These are phyloP conservation scores for Mormoops blainvillei DNA, from an alignment of 2,113 vertebrate genomes.

Conservation along the genomic window DNA sequence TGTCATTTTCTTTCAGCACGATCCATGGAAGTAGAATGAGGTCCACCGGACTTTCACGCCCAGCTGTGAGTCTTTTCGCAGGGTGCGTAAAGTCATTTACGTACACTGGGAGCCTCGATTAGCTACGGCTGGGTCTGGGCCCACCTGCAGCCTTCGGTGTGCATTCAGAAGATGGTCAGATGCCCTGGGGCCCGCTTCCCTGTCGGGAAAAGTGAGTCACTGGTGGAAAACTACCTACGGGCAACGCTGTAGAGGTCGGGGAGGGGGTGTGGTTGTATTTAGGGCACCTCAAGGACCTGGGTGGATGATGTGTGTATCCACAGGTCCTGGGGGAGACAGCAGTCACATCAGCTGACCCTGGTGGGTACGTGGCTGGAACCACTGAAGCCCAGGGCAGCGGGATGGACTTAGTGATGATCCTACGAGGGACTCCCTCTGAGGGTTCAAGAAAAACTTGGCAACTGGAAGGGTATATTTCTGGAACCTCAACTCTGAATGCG, in stretches of 20 bases:
- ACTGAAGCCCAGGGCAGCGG: not conserved
- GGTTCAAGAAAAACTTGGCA: not conserved
- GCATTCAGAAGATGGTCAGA: not conserved
- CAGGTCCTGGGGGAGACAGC: not conserved
- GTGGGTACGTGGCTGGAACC: not conserved
- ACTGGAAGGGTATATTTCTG: not conserved
- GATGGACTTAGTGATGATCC: not conserved
- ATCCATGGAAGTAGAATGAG: not conserved
- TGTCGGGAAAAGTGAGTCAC: not conserved
- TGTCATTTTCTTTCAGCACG: not conserved
- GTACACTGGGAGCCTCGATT: rapidly evolving
- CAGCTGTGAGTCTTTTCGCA: not conserved
- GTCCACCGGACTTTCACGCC: not conserved
- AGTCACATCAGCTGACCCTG: not conserved
- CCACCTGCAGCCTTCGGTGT: too few relatives aligned
- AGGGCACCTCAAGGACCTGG: rapidly evolving
- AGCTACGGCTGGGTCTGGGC: not conserved
- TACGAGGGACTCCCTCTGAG: not conserved
- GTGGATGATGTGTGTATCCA: rapidly evolving
- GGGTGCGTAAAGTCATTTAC: not conserved
- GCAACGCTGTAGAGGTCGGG: not conserved
- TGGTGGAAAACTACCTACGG: not conserved
- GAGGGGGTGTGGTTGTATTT: not conserved
- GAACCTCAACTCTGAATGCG: not conserved
- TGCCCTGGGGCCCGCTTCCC: not conserved